These are phyloP conservation scores for Aphidius gifuensis DNA, from an alignment of 1,140 invertebrate genomes.

Conservation along the genomic window DNA sequence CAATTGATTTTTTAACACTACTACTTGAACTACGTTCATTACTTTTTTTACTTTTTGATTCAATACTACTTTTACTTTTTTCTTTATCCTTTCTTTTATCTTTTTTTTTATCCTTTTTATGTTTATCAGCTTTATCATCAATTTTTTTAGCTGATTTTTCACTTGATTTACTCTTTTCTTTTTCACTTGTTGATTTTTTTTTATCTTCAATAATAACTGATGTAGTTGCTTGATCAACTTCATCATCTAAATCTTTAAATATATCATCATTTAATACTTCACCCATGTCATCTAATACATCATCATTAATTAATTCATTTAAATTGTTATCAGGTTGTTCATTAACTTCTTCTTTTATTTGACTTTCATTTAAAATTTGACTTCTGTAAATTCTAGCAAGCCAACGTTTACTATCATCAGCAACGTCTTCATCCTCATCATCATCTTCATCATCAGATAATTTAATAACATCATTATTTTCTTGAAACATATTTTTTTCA, in stretches of 20 bases:
- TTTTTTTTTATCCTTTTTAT: no score
- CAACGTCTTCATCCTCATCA: slow-evolving; percentile 10
- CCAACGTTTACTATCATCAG: not conserved
- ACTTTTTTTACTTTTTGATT: no score
- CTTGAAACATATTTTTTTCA: not conserved
- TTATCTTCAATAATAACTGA: not conserved
- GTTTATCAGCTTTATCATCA: not conserved
- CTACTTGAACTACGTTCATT: no score
- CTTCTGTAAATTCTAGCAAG: not conserved
- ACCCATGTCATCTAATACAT: not conserved
- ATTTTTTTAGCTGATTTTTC: not conserved
- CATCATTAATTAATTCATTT: not conserved
- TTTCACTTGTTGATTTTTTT: not conserved
- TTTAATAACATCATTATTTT: slow-evolving; percentile 2
- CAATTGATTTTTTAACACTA: no score
- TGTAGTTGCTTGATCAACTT: not conserved
- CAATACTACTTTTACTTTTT: no score
- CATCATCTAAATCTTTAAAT: not conserved
- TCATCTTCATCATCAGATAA: slow-evolving; percentile 20
- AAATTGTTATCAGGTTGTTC: not conserved
- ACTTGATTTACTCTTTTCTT: not conserved
- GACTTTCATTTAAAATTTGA: slow-evolving; percentile 9
- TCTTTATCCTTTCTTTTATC: no score
- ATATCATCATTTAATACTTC: not conserved
- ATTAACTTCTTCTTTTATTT: not conserved